Conservation (phyloP, 2,888 invertebrate species). For the Drosophila heteroneura region DNA sequence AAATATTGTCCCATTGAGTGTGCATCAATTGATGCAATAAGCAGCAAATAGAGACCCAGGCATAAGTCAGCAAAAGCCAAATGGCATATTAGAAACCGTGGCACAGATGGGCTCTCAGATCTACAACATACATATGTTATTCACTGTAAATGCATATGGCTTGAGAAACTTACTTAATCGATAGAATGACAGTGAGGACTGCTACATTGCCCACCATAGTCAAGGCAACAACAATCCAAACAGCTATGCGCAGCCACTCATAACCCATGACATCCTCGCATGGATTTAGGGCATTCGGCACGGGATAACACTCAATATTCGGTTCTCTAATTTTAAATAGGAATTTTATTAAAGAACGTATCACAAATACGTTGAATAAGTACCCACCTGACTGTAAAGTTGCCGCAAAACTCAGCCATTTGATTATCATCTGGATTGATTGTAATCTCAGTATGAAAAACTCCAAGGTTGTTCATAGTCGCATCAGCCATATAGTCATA, state of each 20-base stretch:
- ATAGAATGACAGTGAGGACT: conserved; percentile 91
- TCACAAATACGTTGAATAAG: not conserved
- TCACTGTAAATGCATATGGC: not conserved
- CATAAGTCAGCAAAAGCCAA: conserved; percentile 95
- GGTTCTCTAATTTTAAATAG: conserved; percentile 79
- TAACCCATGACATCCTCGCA: conserved; percentile 96
- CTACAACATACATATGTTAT: conserved; percentile 61
- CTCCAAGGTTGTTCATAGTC: conserved; percentile 72
- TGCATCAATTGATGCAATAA: conserved; percentile 93
- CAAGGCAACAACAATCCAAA: conserved; percentile 94
- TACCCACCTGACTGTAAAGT: conserved; percentile 85
- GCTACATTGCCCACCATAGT: conserved; percentile 94
- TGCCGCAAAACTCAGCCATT: conserved; percentile 87
- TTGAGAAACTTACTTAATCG: conserved; percentile 85
- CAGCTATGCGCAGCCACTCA: conserved; percentile 91
- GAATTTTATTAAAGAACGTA: not conserved
- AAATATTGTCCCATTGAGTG: conserved; percentile 94
- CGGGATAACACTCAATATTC: conserved; percentile 89
- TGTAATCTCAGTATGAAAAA: conserved; percentile 86
- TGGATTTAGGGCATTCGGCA: conserved; percentile 93
- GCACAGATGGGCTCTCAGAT: conserved; percentile 87
- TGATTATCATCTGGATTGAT: conserved; percentile 85
- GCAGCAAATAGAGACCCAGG: conserved; percentile 93
- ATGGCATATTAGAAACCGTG: conserved; percentile 92
- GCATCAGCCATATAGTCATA: conserved; percentile 75